phyloP scores from a whole-genome alignment of 2,797 vertebrate species.

The Hippocampus kuda region DNA sequence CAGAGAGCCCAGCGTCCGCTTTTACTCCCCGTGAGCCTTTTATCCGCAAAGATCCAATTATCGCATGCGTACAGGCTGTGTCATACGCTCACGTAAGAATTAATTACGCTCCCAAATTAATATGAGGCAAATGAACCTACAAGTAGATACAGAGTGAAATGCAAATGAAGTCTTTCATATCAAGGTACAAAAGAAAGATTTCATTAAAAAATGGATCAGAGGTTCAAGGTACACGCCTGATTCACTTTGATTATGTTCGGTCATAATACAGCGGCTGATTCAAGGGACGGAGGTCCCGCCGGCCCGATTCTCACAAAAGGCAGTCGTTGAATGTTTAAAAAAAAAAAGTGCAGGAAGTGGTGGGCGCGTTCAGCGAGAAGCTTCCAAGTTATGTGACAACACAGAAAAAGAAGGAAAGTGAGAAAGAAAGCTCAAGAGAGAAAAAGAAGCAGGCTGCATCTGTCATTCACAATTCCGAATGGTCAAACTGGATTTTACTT shows the following conservation, averaged over 20 bases:
- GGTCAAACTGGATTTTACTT: too few relatives aligned
- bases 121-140: conserved; percentile 2
- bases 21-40: conserved; percentile 2
- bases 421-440: not conserved
- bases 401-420: conserved; percentile 4
- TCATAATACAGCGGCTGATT: not conserved
- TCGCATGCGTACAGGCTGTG: conserved; percentile 3
- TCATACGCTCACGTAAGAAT: conserved; percentile 19
- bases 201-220: not conserved
- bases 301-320: not conserved
- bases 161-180: not conserved
- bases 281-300: not conserved
- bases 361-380: conserved; percentile 23
- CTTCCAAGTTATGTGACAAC: conserved; percentile 44
- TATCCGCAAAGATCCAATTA: conserved; percentile 21
- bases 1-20: not conserved
- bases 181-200: not conserved
- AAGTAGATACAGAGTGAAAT: conserved; percentile 9
- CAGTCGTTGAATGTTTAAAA: too few relatives aligned
- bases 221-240: not conserved
- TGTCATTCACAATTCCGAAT: too few relatives aligned
- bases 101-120: conserved; percentile 21
- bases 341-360: conserved; percentile 55
- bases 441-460: not conserved
- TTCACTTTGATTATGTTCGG: not conserved